phyloP scores from a whole-genome alignment of 2,888 invertebrate genomes.

The Sturmia bella region DNA sequence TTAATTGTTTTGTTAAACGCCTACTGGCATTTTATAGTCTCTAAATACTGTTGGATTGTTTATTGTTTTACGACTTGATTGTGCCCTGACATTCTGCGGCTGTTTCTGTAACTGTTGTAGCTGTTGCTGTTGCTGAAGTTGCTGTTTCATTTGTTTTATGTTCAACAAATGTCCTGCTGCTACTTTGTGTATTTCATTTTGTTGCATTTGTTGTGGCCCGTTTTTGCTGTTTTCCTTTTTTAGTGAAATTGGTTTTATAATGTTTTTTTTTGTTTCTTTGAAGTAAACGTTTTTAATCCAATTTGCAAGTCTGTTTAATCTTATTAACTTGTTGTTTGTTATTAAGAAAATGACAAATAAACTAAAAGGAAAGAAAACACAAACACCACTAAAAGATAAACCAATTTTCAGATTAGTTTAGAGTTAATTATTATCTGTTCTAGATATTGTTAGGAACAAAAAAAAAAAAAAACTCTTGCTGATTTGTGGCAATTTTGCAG shows the following conservation, averaged over 20 bases:
- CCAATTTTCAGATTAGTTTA: slow-evolving; percentile 45
- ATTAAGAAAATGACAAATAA: slow-evolving; percentile 12
- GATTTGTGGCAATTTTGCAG: slow-evolving; percentile 31
- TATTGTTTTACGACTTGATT: slow-evolving; percentile 39
- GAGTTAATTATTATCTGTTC: slow-evolving; percentile 52
- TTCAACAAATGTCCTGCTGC: slow-evolving; percentile 66
- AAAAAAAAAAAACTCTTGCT: slow-evolving; percentile 49
- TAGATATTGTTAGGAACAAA: slow-evolving; percentile 13
- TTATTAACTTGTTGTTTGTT: slow-evolving; percentile 55
- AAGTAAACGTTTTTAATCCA: slow-evolving; percentile 48
- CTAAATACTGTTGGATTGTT: slow-evolving; percentile 64
- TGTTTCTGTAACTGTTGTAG: neutral
- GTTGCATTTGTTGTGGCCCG: neutral
- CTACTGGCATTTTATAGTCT: slow-evolving; percentile 71
- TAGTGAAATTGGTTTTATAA: slow-evolving; percentile 40
- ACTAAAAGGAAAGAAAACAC: neutral
- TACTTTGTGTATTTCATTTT: slow-evolving; percentile 54
- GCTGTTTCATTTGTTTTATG: slow-evolving; percentile 35
- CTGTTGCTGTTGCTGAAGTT: slow-evolving; percentile 3
- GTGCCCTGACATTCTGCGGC: slow-evolving; percentile 44
- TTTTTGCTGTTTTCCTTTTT: slow-evolving; percentile 1
- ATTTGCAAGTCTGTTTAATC: slow-evolving; percentile 60
- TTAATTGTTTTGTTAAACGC: slow-evolving; percentile 80
- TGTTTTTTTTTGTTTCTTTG: neutral
- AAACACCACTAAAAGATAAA: slow-evolving; percentile 14